Percentiles rank a stretch among this genome's conserved stretches.
Evolutionary conservation across 2,888 invertebrate species (phyloP).

Genomic region (Phaedon cochleariae): DNA sequence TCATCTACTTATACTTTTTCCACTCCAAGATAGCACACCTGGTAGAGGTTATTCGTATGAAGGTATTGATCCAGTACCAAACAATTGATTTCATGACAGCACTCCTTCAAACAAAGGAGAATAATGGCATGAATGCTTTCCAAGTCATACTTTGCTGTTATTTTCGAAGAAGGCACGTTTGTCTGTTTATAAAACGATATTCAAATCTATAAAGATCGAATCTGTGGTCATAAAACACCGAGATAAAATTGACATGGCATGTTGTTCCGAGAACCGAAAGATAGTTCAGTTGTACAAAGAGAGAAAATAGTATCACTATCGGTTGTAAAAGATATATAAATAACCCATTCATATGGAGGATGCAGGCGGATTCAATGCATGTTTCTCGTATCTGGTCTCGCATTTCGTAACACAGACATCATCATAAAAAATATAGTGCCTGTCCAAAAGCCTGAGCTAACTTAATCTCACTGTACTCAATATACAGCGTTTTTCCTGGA

Average conservation of each 20-base stretch:
- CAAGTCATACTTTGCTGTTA: not conserved
- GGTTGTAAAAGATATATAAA: conserved; percentile 36
- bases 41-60: too few relatives aligned
- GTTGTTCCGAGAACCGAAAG: conserved; percentile 10
- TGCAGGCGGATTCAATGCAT: not conserved
- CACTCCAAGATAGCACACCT: too few relatives aligned
- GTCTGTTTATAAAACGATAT: conserved; percentile 10
- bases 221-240: conserved; percentile 12
- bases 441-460: too few relatives aligned
- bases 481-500: not conserved
- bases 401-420: not conserved
- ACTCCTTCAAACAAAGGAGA: too few relatives aligned
- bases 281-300: conserved; percentile 17
- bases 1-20: too few relatives aligned
- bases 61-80: too few relatives aligned
- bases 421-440: not conserved
- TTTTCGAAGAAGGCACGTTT: conserved; percentile 16
- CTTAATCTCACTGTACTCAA: too few relatives aligned
- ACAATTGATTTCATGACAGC: too few relatives aligned
- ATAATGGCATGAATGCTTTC: not conserved
- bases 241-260: conserved; percentile 10
- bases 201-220: conserved; percentile 20
- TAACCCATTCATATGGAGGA: conserved; percentile 33
- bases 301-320: conserved; percentile 29
- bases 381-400: conserved; percentile 8